Evolutionary conservation across 2,113 vertebrate species (phyloP).

Genomic region (Promerops cafer): DNA sequence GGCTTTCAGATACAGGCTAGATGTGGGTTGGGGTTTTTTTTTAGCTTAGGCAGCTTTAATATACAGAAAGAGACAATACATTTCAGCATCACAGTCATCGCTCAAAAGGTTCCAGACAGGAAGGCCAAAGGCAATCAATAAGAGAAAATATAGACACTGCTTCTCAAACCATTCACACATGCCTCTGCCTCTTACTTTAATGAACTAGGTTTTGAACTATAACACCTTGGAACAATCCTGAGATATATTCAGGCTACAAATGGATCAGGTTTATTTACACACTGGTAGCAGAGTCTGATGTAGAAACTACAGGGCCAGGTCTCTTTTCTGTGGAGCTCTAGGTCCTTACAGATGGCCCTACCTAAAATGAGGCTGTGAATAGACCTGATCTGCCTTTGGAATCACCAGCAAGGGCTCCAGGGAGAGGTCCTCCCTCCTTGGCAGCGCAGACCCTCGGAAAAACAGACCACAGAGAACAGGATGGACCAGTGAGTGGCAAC

Average conservation of each 20-base stretch:
- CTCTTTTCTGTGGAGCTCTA: not conserved
- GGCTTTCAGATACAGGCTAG: not conserved
- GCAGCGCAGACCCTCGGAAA: not conserved
- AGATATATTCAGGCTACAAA: not conserved
- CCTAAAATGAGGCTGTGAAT: not conserved
- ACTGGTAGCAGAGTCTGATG: not conserved
- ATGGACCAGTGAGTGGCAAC: accelerated
- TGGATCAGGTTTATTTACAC: not conserved
- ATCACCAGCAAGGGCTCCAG: not conserved
- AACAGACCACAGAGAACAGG: not conserved
- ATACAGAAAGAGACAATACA: not conserved
- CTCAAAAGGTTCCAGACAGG: constrained; percentile 4
- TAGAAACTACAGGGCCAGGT: not conserved
- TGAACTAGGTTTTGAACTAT: not conserved
- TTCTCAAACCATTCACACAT: not conserved
- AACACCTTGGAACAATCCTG: not conserved
- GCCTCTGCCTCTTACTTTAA: constrained; percentile 4
- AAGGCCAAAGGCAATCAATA: constrained; percentile 11
- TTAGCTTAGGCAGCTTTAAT: not conserved
- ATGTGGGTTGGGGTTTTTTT: not conserved
- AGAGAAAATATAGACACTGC: not conserved
- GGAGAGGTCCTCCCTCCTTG: not conserved
- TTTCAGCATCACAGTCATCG: not conserved
- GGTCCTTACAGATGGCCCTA: not conserved
- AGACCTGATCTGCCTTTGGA: not conserved